phyloP scores from a whole-genome alignment of 2,797 vertebrate species.

The Poecilia picta region DNA sequence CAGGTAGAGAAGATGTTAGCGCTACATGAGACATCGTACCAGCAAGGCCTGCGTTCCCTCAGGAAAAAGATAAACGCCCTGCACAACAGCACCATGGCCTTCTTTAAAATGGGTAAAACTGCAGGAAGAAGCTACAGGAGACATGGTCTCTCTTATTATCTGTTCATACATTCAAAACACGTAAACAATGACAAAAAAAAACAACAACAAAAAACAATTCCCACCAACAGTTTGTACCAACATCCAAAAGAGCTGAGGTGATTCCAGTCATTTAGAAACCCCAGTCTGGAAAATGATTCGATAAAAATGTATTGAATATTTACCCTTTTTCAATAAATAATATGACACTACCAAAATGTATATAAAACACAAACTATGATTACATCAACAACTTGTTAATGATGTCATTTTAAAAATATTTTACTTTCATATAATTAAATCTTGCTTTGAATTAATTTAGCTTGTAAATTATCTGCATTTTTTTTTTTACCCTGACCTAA shows the following conservation, averaged over 20 bases:
- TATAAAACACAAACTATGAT: neutral
- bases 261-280: neutral
- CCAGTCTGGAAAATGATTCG: neutral
- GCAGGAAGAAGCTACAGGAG: conserved; percentile 21
- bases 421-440: neutral
- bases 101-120: conserved; percentile 44
- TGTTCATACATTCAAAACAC: neutral
- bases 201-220: neutral
- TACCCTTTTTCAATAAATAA: neutral
- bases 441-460: neutral
- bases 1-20: conserved; percentile 86
- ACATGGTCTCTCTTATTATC: neutral
- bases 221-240: neutral
- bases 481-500: neutral
- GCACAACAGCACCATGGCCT: conserved; percentile 73
- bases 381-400: neutral
- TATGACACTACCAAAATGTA: neutral
- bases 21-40: conserved; percentile 81
- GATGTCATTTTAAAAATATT: neutral
- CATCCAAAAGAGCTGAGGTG: neutral
- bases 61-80: conserved; percentile 82
- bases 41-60: conserved; percentile 71
- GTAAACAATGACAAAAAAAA: neutral
- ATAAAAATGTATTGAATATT: neutral
- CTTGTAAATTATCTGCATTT: neutral